Evolutionary conservation across 2,113 vertebrate genomes (phyloP).

Genomic region (Ictalurus furcatus): DNA sequence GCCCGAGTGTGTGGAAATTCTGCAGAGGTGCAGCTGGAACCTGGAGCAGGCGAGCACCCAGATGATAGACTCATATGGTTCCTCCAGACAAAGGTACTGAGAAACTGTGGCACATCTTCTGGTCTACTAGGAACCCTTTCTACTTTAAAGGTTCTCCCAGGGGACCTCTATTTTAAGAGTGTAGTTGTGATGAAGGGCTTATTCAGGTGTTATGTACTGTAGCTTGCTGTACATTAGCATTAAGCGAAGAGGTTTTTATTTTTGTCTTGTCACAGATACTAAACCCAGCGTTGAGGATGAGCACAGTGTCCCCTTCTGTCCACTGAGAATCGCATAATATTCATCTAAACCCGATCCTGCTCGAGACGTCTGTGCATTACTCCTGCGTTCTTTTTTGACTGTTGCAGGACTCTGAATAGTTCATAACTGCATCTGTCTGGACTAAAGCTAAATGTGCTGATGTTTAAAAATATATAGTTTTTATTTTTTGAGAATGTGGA

Average conservation of each 20-base stretch:
- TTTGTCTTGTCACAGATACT: slow-evolving; percentile 31
- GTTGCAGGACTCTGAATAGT: neutral
- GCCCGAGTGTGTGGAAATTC: slow-evolving; percentile 84
- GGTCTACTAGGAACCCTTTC: neutral
- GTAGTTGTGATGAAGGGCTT: neutral
- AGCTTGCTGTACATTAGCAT: neutral
- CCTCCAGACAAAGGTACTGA: slow-evolving; percentile 79
- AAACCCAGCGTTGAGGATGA: slow-evolving; percentile 2
- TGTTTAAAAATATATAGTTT: neutral
- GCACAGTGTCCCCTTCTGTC: neutral
- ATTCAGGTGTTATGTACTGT: neutral
- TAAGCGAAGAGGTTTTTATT: too few species aligned
- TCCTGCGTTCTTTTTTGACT: neutral
- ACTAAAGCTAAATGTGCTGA: neutral
- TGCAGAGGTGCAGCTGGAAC: slow-evolving; percentile 91
- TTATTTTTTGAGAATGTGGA: neutral
- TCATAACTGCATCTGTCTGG: neutral
- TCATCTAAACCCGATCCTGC: slow-evolving; percentile 1
- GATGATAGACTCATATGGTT: slow-evolving; percentile 82
- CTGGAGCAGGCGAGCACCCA: slow-evolving; percentile 88
- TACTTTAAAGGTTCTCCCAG: too few species aligned
- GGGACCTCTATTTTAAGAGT: neutral
- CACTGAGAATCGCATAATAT: neutral
- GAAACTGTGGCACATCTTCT: neutral
- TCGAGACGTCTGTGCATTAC: neutral